Conservation (phyloP, 2,888 invertebrate genomes). For the Epinotia ramella region DNA sequence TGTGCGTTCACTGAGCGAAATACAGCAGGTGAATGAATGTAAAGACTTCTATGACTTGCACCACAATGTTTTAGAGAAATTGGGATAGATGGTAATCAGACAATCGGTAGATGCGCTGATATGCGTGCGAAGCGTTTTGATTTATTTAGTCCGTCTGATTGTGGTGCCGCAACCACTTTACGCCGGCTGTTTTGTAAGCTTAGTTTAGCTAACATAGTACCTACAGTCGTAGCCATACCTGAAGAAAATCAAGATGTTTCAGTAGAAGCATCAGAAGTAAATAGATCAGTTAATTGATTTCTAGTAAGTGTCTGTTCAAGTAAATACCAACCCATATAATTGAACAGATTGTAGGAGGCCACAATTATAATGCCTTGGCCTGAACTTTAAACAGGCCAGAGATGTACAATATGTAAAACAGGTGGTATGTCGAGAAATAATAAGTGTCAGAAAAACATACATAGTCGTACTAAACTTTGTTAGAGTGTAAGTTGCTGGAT, state of each 20-base stretch:
- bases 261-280: too few relatives aligned
- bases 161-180: slow-evolving; percentile 4
- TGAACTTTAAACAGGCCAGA: too few relatives aligned
- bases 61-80: slow-evolving; percentile 34
- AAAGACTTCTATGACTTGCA: slow-evolving; percentile 25
- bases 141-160: slow-evolving; percentile 35
- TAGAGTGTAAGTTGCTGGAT: not conserved
- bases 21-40: not conserved
- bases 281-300: too few relatives aligned
- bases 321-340: too few relatives aligned
- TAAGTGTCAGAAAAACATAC: not conserved
- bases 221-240: not conserved
- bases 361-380: too few relatives aligned
- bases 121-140: slow-evolving; percentile 39
- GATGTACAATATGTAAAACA: too few relatives aligned
- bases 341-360: too few relatives aligned
- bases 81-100: slow-evolving; percentile 41
- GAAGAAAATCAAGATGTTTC: not conserved
- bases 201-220: not conserved
- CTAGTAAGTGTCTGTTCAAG: too few relatives aligned
- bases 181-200: slow-evolving; percentile 11
- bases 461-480: not conserved
- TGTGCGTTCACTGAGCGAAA: not conserved
- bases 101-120: slow-evolving; percentile 39
- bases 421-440: not conserved